Base-by-base conservation (phyloP, 2,888 invertebrate genomes). In the Mythimna impura region DNA sequence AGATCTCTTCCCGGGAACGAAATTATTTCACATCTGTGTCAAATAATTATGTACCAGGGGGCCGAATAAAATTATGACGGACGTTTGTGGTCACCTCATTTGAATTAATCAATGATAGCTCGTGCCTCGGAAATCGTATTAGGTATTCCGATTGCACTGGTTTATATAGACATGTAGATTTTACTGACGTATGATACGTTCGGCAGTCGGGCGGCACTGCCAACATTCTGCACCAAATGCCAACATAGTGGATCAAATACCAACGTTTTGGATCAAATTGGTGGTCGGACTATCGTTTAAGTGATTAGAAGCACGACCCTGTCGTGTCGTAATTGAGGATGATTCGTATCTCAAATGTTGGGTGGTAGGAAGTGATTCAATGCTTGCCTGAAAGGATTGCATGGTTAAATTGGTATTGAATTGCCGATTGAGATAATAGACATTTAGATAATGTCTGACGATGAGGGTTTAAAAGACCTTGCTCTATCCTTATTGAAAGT, bases 21-120 rank as follows among this genome's bases (percentile, higher is more conserved):
- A 72, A 22, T 47, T 34, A 22, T 47, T 34, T 30, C 20, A 67
- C 12, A 76, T 50, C 14, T 57, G 20, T 50, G 6, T 66, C 14
- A 57, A 69, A 77, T 40, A 66, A 66, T 55, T 14, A 50, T 20
- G 7, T 40, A 34, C 20, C 14, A 6, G 8, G 34, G 58, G 50
- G 20, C n/a, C 17, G 61, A 57, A 36, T 55, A n/a, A 40, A 55
- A 36, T 57, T 60, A 61, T 62, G 14, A 52, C 52, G 17, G 52
- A 54, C 40, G 2, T 62, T 47, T 81, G 61, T 17, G 40, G 50
- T 52, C 22, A 66, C 55, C 63, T 64, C 17, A 66, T 58, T 30
- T 30, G 7, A 55, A 66, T 79, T 64, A 71, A 66, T 82, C 63
- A 66, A 66, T 60, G 62, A 55, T 22, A 43, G 72, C 47, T 71